Percentiles rank a stretch among this genome's conserved stretches.
phyloP scores from a whole-genome alignment of 2,113 vertebrate species.

The Onychostoma macrolepis region DNA sequence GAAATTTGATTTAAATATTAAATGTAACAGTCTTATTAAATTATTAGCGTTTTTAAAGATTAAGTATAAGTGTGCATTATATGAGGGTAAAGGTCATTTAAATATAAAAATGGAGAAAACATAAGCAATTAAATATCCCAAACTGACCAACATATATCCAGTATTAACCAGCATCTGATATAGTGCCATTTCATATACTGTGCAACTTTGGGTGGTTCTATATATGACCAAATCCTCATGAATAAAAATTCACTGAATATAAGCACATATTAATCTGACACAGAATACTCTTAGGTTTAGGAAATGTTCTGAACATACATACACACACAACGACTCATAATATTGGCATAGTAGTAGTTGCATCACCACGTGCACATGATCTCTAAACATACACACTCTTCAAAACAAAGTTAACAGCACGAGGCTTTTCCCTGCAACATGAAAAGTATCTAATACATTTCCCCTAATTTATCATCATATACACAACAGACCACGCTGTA shows the following conservation, averaged over 20 bases:
- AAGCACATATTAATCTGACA: background rate
- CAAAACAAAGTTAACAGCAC: conserved; percentile 8
- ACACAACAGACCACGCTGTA: background rate
- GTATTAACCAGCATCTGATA: background rate
- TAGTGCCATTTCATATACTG: background rate
- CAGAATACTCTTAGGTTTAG: background rate
- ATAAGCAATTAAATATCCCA: background rate
- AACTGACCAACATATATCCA: background rate
- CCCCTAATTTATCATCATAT: background rate
- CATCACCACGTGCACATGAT: conserved; percentile 4
- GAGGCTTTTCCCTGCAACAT: background rate
- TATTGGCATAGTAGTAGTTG: conserved; percentile 3
- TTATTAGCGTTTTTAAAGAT: background rate
- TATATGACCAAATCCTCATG: background rate
- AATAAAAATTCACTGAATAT: background rate
- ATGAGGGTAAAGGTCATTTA: background rate
- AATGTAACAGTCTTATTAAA: background rate
- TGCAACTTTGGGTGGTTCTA: background rate
- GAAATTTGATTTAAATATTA: background rate
- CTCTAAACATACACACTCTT: background rate
- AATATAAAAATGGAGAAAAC: background rate
- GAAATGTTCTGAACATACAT: background rate
- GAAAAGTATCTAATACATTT: background rate
- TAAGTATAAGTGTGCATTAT: background rate
- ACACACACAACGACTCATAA: background rate